Conservation (phyloP, 2,113 vertebrate genomes). For the Columba janthina region DNA sequence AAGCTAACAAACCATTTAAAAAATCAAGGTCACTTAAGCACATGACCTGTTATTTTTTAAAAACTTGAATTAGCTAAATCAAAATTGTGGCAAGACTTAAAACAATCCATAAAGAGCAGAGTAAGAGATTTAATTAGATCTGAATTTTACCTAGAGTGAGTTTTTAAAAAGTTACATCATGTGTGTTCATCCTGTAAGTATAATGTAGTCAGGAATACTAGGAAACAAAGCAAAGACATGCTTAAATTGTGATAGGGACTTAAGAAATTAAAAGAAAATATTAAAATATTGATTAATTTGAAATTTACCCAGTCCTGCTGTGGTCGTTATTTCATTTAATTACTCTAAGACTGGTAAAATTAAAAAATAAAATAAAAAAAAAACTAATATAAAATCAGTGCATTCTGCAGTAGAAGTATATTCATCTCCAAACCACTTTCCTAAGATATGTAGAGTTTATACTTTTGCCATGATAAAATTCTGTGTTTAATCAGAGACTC, state of each 20-base stretch:
- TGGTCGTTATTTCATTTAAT: background rate
- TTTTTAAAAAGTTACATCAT: background rate
- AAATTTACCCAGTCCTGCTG: background rate
- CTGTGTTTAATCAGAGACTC: background rate
- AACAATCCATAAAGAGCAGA: background rate
- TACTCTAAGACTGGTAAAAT: background rate
- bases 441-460: background rate
- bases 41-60: background rate
- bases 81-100: background rate
- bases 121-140: background rate
- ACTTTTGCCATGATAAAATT: background rate
- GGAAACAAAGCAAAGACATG: background rate
- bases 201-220: background rate
- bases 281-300: background rate
- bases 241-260: background rate
- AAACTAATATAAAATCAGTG: background rate
- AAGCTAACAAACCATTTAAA: background rate
- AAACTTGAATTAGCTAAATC: background rate
- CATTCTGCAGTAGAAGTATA: background rate
- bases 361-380: background rate
- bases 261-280: background rate
- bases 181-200: background rate
- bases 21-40: background rate
- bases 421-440: background rate
- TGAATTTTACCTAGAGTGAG: background rate